Conservation (phyloP, 2,113 vertebrate genomes). For the Promerops cafer region DNA sequence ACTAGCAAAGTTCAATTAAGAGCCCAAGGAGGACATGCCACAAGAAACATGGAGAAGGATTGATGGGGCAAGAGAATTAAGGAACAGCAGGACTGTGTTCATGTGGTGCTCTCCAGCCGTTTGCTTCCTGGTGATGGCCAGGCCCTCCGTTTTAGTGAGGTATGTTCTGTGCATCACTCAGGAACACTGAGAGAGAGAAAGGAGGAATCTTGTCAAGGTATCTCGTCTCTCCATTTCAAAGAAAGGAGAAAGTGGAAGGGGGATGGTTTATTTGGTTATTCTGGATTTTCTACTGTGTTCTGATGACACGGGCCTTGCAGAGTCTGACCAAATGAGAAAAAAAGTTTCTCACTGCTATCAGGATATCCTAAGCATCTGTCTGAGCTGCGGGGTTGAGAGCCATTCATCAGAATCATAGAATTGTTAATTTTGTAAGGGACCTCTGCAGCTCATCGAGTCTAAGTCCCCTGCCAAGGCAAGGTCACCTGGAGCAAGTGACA, state of each 20-base stretch:
- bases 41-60: background rate
- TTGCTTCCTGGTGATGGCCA: background rate
- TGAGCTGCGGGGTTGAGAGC: accelerated
- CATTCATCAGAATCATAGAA: background rate
- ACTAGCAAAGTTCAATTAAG: background rate
- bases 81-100: background rate
- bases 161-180: background rate
- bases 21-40: background rate
- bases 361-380: background rate
- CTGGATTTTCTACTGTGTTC: background rate
- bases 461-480: background rate
- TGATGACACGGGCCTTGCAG: background rate
- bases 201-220: background rate
- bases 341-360: background rate
- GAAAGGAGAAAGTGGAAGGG: background rate
- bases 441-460: background rate
- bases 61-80: background rate
- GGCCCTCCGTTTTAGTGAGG: background rate
- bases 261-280: background rate
- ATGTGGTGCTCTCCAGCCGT: background rate
- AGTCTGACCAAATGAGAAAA: background rate
- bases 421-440: background rate
- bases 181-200: background rate
- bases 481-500: background rate
- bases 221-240: background rate